Conservation (phyloP, 1,140 invertebrate genomes). For the Trachelipus rathkii region DNA sequence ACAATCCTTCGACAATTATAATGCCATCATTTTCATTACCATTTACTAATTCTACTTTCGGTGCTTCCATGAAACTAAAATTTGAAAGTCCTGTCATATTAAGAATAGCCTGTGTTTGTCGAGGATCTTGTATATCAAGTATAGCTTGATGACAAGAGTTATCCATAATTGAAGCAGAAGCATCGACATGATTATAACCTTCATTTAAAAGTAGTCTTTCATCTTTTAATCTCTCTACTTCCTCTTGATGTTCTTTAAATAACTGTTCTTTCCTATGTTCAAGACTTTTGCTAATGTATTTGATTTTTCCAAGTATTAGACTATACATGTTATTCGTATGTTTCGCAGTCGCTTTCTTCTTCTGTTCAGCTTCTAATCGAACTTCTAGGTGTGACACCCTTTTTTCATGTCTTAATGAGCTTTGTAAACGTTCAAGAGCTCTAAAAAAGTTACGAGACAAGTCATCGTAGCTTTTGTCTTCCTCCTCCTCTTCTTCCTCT, state of each 20-base stretch:
- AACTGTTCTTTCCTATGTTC: background rate
- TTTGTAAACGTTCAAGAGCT: background rate
- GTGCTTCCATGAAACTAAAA: background rate
- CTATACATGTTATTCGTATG: background rate
- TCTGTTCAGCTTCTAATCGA: background rate
- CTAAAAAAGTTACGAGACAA: background rate
- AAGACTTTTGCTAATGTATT: background rate
- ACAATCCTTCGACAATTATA: background rate
- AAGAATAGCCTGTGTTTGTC: background rate
- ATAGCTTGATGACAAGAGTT: background rate
- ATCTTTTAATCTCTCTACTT: background rate
- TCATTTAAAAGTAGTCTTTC: background rate
- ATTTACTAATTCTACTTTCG: background rate
- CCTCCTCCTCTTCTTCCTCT: background rate
- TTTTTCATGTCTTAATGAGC: background rate
- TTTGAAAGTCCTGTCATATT: background rate
- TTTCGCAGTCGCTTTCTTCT: background rate
- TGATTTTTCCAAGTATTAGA: background rate
- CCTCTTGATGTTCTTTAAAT: background rate
- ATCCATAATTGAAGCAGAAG: background rate
- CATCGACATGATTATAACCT: background rate
- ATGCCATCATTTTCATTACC: background rate
- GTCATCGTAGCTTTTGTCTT: background rate
- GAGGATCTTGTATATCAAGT: background rate
- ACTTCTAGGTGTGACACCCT: background rate